Evolutionary conservation across 2,888 invertebrate species (phyloP), one percentile per base, ranked within the genome.

Genomic region (Pilophorus perplexus): DNA sequence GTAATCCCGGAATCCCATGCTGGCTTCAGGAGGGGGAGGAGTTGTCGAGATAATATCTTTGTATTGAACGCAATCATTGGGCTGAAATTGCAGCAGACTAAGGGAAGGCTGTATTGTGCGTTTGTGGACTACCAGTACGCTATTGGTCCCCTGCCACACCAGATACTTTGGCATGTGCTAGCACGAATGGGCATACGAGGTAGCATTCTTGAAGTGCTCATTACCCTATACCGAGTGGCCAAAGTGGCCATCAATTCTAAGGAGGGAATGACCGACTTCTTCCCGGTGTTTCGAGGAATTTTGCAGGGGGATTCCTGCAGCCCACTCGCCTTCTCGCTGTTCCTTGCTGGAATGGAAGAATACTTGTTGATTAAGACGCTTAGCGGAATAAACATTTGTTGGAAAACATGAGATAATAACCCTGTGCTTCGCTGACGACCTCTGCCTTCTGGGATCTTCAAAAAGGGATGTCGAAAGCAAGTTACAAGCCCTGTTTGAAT

Each of bases 271-370:
- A 27, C 28, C 18, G 27, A 25, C 16, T 52, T 52, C 14, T 28
- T 8, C 5, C 28, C 25, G 8, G 52, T 52, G 5, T 14, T 27
- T n/a, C 12, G 10, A 4, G 52, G 52, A 12, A 28, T 52, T 16
- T 52, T 52, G 27, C 52, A 52, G 5, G 52, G 52, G n/a, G 28
- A 52, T 25, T 25, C 28, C 25, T 25, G 25, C 16, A 52, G 52
- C 33, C 52, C 52, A 5, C 14, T 28, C 18, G 10, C 28, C 2
- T 52, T 27, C 14, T 54, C 54, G 28, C 16, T 54, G 5, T 22
- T 22, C 22, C 4, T 48, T 3, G 5, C 23, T 50, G 48, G 48
- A 4, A 14, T 50, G 1, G 48, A 50, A n/a, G 48, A 5, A 8
- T 50, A 50, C 14, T n/a, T 25, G 1, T 25, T 23, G 25, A 6